A percentile compares a stretch with the other conserved stretches of the same genome.
These are phyloP conservation scores for Clepsis dumicolana DNA, from an alignment of 2,888 invertebrate species.

Conservation along the genomic window DNA sequence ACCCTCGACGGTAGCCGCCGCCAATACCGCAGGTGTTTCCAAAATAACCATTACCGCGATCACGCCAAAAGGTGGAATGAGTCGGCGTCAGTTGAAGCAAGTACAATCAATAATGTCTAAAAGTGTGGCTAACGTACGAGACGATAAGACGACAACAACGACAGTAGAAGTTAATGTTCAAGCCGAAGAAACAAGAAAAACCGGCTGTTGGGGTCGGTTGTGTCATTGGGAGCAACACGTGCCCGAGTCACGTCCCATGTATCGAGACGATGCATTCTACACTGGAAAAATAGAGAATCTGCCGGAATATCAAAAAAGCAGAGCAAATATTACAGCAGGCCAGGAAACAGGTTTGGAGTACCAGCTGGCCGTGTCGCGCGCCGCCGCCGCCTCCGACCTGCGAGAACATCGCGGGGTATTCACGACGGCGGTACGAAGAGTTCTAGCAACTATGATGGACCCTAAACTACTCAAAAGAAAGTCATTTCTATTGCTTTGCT, in stretches of 20 bases:
- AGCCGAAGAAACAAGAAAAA: constrained; percentile 55
- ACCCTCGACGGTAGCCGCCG: constrained; percentile 48
- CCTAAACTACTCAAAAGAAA: constrained; percentile 64
- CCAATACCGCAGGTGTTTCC: constrained; percentile 54
- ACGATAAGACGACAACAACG: constrained; percentile 55
- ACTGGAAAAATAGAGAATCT: constrained; percentile 69
- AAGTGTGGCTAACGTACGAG: constrained; percentile 51
- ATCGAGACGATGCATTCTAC: constrained; percentile 80
- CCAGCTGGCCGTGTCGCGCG: constrained; percentile 77
- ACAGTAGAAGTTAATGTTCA: constrained; percentile 57
- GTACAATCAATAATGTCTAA: constrained; percentile 71
- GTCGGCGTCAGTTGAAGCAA: constrained; percentile 69
- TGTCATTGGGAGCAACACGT: constrained; percentile 74
- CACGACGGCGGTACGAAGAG: constrained; percentile 73
- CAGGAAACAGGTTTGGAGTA: constrained; percentile 76
- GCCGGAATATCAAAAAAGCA: constrained; percentile 74
- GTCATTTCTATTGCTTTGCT: constrained; percentile 67
- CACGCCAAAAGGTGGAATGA: constrained; percentile 65
- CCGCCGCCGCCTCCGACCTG: constrained; percentile 72
- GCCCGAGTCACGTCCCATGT: constrained; percentile 73
- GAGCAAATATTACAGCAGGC: constrained; percentile 57
- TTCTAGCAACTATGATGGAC: constrained; percentile 80
- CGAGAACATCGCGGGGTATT: constrained; percentile 70
- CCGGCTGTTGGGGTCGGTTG: constrained; percentile 64
- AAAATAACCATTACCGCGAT: constrained; percentile 67